Evolutionary conservation across 2,797 vertebrate genomes (phyloP).

Genomic region (Eurystomus glaucurus): DNA sequence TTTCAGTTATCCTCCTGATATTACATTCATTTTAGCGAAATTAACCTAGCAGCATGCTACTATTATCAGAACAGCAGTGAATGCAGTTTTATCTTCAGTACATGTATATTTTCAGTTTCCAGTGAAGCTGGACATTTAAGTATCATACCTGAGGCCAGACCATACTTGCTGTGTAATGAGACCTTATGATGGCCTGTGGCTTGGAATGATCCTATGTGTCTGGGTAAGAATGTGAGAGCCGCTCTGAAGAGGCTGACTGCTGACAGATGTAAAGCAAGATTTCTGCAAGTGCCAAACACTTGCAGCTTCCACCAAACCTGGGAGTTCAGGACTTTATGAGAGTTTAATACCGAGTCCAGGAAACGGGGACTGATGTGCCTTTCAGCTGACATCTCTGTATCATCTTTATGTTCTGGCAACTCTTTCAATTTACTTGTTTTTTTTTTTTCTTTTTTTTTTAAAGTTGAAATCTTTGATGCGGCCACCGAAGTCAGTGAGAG

Average conservation of each 20-base stretch:
- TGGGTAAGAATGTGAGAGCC: not conserved
- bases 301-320: not conserved
- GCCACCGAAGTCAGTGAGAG: slow-evolving; percentile 81
- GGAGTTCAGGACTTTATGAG: not conserved
- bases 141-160: not conserved
- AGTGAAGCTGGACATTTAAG: not conserved
- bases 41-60: not conserved
- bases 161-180: not conserved
- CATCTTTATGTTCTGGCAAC: not conserved
- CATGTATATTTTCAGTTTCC: not conserved
- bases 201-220: not conserved
- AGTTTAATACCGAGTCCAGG: not conserved
- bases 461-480: slow-evolving; percentile 93
- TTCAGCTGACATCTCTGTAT: not conserved
- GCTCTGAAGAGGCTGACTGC: not conserved
- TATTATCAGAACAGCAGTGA: not conserved
- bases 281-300: not conserved
- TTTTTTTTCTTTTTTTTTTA: not conserved
- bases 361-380: not conserved
- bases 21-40: not conserved
- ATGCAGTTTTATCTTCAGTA: not conserved
- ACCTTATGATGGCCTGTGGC: not conserved
- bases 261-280: not conserved
- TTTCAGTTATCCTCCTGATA: not conserved
- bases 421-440: not conserved